phyloP scores from a whole-genome alignment of 53 echinoderm and acorn worm species.

The Crossaster papposus region DNA sequence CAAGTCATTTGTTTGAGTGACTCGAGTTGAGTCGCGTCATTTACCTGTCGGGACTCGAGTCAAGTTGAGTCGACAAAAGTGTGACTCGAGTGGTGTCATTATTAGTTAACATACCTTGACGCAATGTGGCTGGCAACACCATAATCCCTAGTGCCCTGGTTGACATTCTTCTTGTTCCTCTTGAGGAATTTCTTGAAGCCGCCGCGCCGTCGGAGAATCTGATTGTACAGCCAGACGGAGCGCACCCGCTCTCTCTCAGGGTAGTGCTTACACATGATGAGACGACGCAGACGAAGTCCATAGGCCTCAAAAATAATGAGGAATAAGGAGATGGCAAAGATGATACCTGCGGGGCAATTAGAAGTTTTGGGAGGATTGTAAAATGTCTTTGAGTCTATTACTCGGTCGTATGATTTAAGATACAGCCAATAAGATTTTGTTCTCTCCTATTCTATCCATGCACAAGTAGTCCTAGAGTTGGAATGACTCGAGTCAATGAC shows the following conservation, averaged over 20 bases:
- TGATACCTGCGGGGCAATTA: slow-evolving; percentile 45
- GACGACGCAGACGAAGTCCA: slow-evolving; percentile 83
- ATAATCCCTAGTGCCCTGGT: slow-evolving; percentile 42
- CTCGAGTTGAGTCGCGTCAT: too few relatives aligned
- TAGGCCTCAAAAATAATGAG: slow-evolving; percentile 87
- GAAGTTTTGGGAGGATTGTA: background rate
- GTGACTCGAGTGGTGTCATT: too few relatives aligned
- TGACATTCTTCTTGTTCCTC: slow-evolving; percentile 50
- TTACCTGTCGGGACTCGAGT: too few relatives aligned
- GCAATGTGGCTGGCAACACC: slow-evolving; percentile 75
- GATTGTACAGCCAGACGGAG: slow-evolving; percentile 82
- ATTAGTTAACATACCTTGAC: slow-evolving; percentile 64
- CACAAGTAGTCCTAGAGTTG: too few relatives aligned
- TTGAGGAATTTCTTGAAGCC: slow-evolving; percentile 71
- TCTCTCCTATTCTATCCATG: too few relatives aligned
- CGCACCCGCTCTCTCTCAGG: slow-evolving; percentile 82
- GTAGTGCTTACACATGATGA: slow-evolving; percentile 82
- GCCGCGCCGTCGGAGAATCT: slow-evolving; percentile 79
- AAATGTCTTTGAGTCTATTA: background rate
- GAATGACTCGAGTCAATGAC: too few relatives aligned
- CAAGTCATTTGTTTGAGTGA: too few relatives aligned
- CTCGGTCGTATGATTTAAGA: too few relatives aligned
- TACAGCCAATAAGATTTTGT: too few relatives aligned
- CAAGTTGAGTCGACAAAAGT: too few relatives aligned
- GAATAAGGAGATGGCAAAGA: slow-evolving; percentile 68